Evolutionary conservation across 2,797 vertebrate genomes (phyloP).

Genomic region (Vespertilio murinus): DNA sequence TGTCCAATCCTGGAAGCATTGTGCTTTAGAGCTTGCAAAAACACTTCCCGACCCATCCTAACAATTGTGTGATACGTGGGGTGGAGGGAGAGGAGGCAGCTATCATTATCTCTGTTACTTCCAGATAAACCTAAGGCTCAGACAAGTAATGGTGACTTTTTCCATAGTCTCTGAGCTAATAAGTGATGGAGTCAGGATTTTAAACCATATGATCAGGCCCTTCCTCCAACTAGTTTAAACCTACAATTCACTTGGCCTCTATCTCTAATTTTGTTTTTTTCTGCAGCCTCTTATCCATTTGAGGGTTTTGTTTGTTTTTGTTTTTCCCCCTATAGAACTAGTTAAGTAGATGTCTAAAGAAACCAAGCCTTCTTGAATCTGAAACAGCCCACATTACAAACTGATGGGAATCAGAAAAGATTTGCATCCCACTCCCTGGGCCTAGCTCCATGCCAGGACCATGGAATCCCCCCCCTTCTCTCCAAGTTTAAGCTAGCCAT

Average conservation of each 20-base stretch:
- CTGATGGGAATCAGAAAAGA: background rate
- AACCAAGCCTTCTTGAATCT: background rate
- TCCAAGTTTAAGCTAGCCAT: background rate
- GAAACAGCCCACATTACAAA: background rate
- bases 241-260: background rate
- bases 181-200: background rate
- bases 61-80: background rate
- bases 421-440: background rate
- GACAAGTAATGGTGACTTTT: background rate
- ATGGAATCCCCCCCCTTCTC: background rate
- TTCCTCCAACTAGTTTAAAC: background rate
- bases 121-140: background rate
- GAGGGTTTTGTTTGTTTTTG: no score
- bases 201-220: background rate
- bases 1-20: background rate
- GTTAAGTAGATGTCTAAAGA: constrained; percentile 22
- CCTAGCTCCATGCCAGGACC: background rate
- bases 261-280: background rate
- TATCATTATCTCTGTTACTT: background rate
- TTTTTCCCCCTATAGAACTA: background rate
- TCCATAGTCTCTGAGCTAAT: background rate
- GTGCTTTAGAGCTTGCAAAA: background rate
- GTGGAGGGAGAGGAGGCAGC: background rate
- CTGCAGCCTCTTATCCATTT: background rate
- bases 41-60: background rate